Percentiles rank a stretch among this genome's conserved stretches.
Conservation (phyloP, 2,113 vertebrate genomes). For the Hippopotamus amphibius region DNA sequence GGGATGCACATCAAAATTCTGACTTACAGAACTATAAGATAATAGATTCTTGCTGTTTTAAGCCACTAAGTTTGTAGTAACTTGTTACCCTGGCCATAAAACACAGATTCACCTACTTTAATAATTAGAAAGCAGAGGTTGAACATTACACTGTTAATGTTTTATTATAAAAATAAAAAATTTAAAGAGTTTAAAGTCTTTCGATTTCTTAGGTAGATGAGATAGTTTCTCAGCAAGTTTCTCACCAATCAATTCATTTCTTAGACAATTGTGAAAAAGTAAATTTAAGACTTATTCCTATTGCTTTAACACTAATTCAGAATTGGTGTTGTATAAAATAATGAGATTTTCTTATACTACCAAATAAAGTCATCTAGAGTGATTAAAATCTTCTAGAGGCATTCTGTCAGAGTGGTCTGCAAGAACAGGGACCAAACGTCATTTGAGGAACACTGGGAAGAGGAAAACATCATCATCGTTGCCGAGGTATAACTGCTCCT, state of each 20-base stretch:
- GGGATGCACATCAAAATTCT: background rate
- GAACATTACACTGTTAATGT: background rate
- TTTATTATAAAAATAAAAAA: conserved; percentile 9
- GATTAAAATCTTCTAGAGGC: background rate
- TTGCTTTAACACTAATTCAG: background rate
- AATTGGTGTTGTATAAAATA: background rate
- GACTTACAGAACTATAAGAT: background rate
- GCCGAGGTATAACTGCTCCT: background rate
- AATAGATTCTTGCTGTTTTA: background rate
- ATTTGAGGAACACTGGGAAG: background rate
- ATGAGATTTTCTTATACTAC: background rate
- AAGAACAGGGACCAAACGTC: background rate
- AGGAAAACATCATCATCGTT: background rate
- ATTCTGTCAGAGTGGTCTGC: background rate
- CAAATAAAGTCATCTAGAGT: background rate
- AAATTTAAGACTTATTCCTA: background rate
- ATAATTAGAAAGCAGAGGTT: background rate
- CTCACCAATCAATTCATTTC: background rate
- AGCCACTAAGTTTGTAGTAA: background rate
- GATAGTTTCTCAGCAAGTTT: background rate
- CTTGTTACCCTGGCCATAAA: background rate
- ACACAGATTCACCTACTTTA: background rate
- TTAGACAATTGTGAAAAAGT: background rate
- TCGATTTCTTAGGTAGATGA: background rate
- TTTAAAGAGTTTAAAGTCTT: background rate